These are phyloP conservation scores for Gallinago undulata DNA, from an alignment of 2,113 vertebrate species.

Conservation along the genomic window DNA sequence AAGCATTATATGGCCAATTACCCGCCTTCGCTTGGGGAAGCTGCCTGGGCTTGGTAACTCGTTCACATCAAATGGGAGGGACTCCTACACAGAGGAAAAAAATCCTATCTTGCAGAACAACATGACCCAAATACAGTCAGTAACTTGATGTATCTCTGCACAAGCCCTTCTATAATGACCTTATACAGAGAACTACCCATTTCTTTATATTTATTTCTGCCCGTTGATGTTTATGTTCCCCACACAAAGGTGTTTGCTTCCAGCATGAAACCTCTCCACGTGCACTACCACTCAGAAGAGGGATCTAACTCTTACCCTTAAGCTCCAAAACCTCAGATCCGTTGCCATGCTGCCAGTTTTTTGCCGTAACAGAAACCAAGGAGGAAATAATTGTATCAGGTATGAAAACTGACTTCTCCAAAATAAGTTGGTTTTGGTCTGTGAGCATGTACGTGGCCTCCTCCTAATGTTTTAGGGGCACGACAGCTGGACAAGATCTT, in stretches of 20 bases:
- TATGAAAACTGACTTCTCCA: neutral
- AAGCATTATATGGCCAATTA: neutral
- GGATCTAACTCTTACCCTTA: neutral
- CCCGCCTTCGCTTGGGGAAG: neutral
- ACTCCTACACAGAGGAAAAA: neutral
- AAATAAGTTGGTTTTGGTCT: neutral
- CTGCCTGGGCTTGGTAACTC: neutral
- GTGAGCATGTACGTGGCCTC: neutral
- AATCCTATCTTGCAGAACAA: neutral
- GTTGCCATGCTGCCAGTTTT: neutral
- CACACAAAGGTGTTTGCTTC: neutral
- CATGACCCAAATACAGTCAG: neutral
- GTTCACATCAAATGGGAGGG: neutral
- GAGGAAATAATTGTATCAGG: neutral
- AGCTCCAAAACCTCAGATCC: neutral
- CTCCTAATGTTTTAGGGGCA: neutral
- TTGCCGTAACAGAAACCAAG: neutral
- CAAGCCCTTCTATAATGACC: neutral
- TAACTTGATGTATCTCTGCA: neutral
- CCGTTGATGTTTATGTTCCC: neutral
- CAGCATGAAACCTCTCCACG: neutral
- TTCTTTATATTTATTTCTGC: neutral
- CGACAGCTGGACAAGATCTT: neutral
- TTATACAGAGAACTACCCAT: neutral
- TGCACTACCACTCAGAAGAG: neutral